Evolutionary conservation across 2,113 vertebrate species (phyloP), one percentile per base, ranked within the genome.

Genomic region (Psettodes erumei): DNA sequence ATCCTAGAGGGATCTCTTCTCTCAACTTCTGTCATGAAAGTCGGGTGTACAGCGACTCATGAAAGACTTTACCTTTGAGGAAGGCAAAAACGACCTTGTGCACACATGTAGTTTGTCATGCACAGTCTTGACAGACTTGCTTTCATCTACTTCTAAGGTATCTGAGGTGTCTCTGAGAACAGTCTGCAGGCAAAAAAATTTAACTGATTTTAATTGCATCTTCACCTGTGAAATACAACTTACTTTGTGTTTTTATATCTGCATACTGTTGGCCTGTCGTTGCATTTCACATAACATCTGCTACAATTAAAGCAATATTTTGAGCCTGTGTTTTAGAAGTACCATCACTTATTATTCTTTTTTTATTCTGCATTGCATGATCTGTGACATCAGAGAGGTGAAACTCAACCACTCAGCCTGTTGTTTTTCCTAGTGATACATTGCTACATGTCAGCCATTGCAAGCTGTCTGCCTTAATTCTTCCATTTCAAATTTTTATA

Each of bases 361-460:
- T 50, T 64, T 68, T 23, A 7, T 83, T 72, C 64, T 45, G 16
- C 50, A 70, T 82, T 72, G 28, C 65, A 82, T 86, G 65, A 32
- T 78, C 54, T 67, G 3, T 75, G 45, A 75, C 45, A 83, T 77
- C 62, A 79, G 74, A 85, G 83, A 86, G 84, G 88, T 93, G 43
- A 90, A 93, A 91, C 92, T 93, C 87, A 93, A 91, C 90, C 90
- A 91, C 79, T 69, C 53, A 71, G 23, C 25, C 6, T 64, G 1
- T 8, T 35, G 10, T 71, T 28, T 18, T 51, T 23, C 6, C 13
- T 59, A 12, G 32, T 37, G 15, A 50, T 40, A 9, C 11, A 28
- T 5, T 13, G 87, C 2, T 47, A 1, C 28, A 0, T 55, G 11
- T 62, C 5, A 13, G 6, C 3, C 8, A 38, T 13, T 63, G 9